phyloP scores from a whole-genome alignment of 2,113 vertebrate genomes.

The Phalacrocorax carbo region DNA sequence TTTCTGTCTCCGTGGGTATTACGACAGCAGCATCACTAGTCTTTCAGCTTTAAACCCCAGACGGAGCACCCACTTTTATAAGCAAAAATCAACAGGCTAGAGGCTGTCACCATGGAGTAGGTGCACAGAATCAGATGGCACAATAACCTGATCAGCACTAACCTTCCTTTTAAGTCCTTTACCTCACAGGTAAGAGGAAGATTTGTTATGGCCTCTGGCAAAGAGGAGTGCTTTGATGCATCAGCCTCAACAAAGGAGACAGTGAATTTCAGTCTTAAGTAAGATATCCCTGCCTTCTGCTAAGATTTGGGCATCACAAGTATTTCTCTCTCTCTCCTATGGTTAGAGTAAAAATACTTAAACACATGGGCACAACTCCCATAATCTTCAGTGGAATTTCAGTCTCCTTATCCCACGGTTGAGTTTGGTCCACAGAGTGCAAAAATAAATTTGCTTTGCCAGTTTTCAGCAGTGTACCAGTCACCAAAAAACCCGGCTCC shows the following conservation, averaged over 20 bases:
- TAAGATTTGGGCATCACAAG: not conserved
- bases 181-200: not conserved
- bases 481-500: not conserved
- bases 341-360: not conserved
- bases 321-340: not conserved
- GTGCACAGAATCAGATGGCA: not conserved
- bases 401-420: not conserved
- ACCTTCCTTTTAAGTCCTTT: not conserved
- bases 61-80: not conserved
- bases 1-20: not conserved
- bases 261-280: not conserved
- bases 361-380: not conserved
- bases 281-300: not conserved
- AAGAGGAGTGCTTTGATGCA: not conserved
- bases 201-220: not conserved
- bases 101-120: not conserved
- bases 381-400: not conserved
- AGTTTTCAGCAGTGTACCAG: not conserved
- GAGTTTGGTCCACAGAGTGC: not conserved
- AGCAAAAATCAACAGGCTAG: not conserved
- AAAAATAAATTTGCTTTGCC: not conserved
- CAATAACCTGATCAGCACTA: not conserved
- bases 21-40: not conserved
- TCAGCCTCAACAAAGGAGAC: not conserved
- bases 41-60: not conserved